Conservation (phyloP, 2,888 invertebrate species). For the Tanytarsus gracilentus region DNA sequence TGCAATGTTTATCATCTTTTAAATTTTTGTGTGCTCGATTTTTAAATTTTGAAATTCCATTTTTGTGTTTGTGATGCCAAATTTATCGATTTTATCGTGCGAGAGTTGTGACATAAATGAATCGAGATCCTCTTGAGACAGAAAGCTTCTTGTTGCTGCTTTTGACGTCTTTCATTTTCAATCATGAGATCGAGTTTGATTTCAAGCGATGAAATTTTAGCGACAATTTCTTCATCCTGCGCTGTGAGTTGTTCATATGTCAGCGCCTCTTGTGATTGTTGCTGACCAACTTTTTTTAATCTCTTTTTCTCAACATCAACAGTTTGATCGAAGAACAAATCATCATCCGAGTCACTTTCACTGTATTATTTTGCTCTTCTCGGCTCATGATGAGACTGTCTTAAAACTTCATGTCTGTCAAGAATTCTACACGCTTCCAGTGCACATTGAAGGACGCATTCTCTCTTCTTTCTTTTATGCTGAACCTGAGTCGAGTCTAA, state of each 20-base stretch:
- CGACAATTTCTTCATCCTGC: slow-evolving; percentile 40
- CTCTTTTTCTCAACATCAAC: slow-evolving; percentile 85
- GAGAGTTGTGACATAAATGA: slow-evolving; percentile 66
- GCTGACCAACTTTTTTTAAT: slow-evolving; percentile 48
- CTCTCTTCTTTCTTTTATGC: slow-evolving; percentile 88
- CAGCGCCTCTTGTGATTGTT: slow-evolving; percentile 39
- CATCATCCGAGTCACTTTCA: slow-evolving; percentile 79
- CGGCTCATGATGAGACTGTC: slow-evolving; percentile 80
- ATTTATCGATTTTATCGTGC: slow-evolving; percentile 50
- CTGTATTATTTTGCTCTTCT: slow-evolving; percentile 68
- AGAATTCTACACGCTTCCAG: slow-evolving; percentile 88
- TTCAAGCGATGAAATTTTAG: slow-evolving; percentile 42
- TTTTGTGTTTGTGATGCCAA: slow-evolving; percentile 53
- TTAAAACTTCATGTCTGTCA: slow-evolving; percentile 75
- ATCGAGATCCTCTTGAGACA: slow-evolving; percentile 79
- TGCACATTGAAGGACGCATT: slow-evolving; percentile 86
- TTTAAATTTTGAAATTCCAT: slow-evolving; percentile 58
- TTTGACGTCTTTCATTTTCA: slow-evolving; percentile 34
- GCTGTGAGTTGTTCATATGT: slow-evolving; percentile 59
- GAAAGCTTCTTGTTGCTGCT: slow-evolving; percentile 49
- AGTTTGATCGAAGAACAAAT: slow-evolving; percentile 90
- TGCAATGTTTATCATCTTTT: slow-evolving; percentile 64
- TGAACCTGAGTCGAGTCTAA: too few relatives aligned
- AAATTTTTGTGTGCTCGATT: slow-evolving; percentile 56
- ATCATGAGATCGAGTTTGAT: slow-evolving; percentile 31